Conservation (phyloP, 2,888 invertebrate species). For the Allacma fusca region DNA sequence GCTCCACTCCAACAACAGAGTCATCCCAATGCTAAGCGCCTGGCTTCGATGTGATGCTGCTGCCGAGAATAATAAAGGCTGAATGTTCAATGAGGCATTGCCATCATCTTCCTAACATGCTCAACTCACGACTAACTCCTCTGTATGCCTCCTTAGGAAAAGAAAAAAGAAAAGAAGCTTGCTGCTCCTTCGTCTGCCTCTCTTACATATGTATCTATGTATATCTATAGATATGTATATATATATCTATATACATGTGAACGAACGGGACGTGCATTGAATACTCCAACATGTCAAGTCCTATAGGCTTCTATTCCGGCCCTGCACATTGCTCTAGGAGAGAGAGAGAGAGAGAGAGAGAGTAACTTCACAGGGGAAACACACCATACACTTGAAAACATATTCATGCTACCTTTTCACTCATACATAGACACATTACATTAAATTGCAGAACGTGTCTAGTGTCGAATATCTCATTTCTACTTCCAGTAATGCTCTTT, state of each 20-base stretch:
- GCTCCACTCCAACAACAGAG: neutral
- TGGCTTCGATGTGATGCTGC: conserved; percentile 2
- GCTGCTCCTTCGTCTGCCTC: conserved; percentile 26
- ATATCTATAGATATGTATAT: no score
- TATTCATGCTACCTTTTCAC: conserved; percentile 26
- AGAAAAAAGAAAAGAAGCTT: neutral
- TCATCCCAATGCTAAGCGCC: conserved; percentile 8
- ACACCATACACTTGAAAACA: neutral
- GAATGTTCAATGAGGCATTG: conserved; percentile 39
- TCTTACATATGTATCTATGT: no score
- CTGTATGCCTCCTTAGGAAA: neutral
- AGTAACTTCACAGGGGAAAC: neutral
- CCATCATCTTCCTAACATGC: conserved; percentile 13
- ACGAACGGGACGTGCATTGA: conserved; percentile 16
- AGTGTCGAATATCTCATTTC: conserved; percentile 28
- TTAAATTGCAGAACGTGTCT: conserved; percentile 37
- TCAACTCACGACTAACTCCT: neutral
- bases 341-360: no score
- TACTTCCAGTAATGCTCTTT: neutral
- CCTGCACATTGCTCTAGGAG: neutral
- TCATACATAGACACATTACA: conserved; percentile 26
- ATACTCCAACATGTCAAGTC: neutral
- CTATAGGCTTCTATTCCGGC: no score
- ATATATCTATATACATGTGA: conserved; percentile 5
- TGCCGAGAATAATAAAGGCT: conserved; percentile 33